Evolutionary conservation across 2,888 invertebrate species (phyloP).

Genomic region (Volucella inflata): DNA sequence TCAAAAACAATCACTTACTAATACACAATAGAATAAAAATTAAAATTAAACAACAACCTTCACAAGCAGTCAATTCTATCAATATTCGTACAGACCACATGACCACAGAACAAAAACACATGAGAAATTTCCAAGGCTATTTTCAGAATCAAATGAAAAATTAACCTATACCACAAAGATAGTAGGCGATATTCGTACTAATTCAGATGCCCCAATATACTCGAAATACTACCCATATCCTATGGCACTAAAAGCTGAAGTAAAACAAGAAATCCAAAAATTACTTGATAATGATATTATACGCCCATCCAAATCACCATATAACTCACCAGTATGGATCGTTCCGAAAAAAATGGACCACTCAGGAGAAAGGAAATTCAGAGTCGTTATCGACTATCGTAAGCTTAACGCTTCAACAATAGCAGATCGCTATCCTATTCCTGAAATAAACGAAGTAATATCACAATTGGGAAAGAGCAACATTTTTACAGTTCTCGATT

Average conservation of each 20-base stretch:
- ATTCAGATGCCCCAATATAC: slow-evolving; percentile 34
- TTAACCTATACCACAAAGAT: slow-evolving; percentile 16
- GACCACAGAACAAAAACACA: not conserved
- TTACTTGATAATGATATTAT: slow-evolving; percentile 33
- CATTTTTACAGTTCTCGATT: slow-evolving; percentile 24
- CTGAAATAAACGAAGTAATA: slow-evolving; percentile 27
- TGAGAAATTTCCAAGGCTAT: slow-evolving; percentile 9
- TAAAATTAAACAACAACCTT: slow-evolving; percentile 20
- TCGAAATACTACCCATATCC: slow-evolving; percentile 52
- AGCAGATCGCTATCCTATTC: slow-evolving; percentile 39
- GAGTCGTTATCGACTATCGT: not conserved
- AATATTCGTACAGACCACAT: not conserved
- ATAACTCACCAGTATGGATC: slow-evolving; percentile 54
- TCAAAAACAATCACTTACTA: slow-evolving; percentile 22
- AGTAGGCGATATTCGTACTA: slow-evolving; percentile 48
- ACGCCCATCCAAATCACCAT: slow-evolving; percentile 41
- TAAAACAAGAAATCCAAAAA: slow-evolving; percentile 39
- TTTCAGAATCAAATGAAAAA: slow-evolving; percentile 39
- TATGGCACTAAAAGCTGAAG: slow-evolving; percentile 27
- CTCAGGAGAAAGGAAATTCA: not conserved
- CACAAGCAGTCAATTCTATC: slow-evolving; percentile 10
- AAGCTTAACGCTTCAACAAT: slow-evolving; percentile 43
- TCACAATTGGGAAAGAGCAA: slow-evolving; percentile 37
- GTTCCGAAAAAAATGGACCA: slow-evolving; percentile 28
- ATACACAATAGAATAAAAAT: slow-evolving; percentile 5